These are phyloP conservation scores for Hippocampus barbouri DNA, from an alignment of 2,113 vertebrate species.

Conservation along the genomic window DNA sequence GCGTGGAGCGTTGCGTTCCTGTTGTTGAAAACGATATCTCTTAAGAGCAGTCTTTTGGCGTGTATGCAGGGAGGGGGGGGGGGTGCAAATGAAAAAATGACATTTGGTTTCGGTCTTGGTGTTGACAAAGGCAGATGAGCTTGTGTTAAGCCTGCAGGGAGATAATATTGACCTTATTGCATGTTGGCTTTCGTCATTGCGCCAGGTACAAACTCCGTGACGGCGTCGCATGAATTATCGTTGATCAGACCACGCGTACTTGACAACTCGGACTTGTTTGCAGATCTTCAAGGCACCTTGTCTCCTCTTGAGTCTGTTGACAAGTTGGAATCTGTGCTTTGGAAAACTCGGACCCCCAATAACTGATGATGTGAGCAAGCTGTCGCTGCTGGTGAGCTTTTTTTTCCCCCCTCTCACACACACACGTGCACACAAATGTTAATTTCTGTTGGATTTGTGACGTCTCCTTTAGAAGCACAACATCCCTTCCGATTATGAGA, in stretches of 20 bases:
- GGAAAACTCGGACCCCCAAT: constrained; percentile 63
- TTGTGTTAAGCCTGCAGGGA: not conserved
- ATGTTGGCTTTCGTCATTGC: not conserved
- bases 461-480: constrained; percentile 58
- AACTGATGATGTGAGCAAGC: constrained; percentile 69
- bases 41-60: not conserved
- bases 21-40: not conserved
- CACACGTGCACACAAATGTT: too few species aligned
- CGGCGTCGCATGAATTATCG: too few species aligned
- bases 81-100: not conserved
- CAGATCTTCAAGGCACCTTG: constrained; percentile 66
- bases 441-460: not conserved
- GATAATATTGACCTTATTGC: constrained; percentile 1
- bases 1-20: too few species aligned
- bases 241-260: too few species aligned
- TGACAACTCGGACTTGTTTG: not conserved
- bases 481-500: constrained; percentile 68
- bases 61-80: not conserved
- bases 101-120: constrained; percentile 20
- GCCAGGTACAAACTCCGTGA: not conserved
- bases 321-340: constrained; percentile 58
- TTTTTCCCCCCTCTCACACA: too few species aligned
- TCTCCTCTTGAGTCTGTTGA: constrained; percentile 65
- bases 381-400: constrained; percentile 59
- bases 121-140: constrained; percentile 7